Evolutionary conservation across 2,888 invertebrate genomes (phyloP).

Genomic region (Blastobasis adustella): DNA sequence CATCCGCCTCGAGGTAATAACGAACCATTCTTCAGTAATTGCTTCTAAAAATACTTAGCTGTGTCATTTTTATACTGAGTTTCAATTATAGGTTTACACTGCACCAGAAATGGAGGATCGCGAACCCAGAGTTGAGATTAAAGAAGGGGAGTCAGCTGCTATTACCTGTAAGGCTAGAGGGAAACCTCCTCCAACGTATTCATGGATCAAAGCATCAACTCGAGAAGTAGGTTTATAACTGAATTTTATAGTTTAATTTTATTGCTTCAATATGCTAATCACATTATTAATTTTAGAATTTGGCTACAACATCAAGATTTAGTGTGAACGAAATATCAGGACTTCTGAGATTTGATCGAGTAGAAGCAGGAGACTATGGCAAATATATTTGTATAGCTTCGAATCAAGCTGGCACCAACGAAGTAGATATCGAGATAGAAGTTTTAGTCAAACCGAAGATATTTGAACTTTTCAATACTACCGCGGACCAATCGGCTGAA

Average conservation of each 20-base stretch:
- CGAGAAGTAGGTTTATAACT: slow-evolving; percentile 61
- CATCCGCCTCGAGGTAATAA: slow-evolving; percentile 84
- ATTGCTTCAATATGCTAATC: neutral
- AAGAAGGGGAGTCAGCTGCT: slow-evolving; percentile 86
- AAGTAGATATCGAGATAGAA: slow-evolving; percentile 79
- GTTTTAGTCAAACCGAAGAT: slow-evolving; percentile 87
- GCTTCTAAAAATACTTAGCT: no score
- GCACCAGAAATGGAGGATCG: slow-evolving; percentile 82
- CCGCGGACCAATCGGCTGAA: slow-evolving; percentile 77
- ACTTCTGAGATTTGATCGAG: slow-evolving; percentile 81
- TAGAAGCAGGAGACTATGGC: slow-evolving; percentile 85
- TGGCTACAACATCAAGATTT: slow-evolving; percentile 78
- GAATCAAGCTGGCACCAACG: slow-evolving; percentile 84
- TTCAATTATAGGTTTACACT: slow-evolving; percentile 77
- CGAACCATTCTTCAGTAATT: neutral
- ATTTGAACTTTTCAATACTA: slow-evolving; percentile 83
- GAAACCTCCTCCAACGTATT: slow-evolving; percentile 88
- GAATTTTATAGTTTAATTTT: neutral
- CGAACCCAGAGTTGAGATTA: slow-evolving; percentile 77
- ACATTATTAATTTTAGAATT: slow-evolving; percentile 63
- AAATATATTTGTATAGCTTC: slow-evolving; percentile 87
- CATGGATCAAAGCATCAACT: slow-evolving; percentile 86
- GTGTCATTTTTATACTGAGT: no score
- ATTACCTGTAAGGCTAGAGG: slow-evolving; percentile 87
- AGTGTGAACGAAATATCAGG: slow-evolving; percentile 83